Percentiles rank a stretch among this genome's conserved stretches.
Evolutionary conservation across 2,113 vertebrate species (phyloP).

Genomic region (Nycticebus coucang): DNA sequence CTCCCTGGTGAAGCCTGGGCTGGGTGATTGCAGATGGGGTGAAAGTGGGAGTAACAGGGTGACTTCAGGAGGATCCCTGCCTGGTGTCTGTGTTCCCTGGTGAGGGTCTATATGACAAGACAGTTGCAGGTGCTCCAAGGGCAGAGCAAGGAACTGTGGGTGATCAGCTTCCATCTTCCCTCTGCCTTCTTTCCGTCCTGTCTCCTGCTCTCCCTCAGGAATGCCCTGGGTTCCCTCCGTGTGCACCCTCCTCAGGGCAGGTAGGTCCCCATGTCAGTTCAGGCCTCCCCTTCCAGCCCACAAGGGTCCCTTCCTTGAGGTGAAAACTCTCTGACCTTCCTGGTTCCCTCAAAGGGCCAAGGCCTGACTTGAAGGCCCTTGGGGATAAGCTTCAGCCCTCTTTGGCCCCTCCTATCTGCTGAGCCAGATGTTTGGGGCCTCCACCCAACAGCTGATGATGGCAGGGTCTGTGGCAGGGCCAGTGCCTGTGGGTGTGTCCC

Average conservation of each 20-base stretch:
- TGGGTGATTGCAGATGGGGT: rapidly evolving
- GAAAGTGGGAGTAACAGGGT: rapidly evolving
- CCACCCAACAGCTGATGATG: constrained; percentile 44
- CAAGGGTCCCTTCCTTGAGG: not conserved
- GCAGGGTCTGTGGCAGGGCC: not conserved
- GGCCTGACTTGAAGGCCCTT: not conserved
- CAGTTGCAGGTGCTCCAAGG: not conserved
- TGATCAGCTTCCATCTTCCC: not conserved
- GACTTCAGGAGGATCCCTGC: too few relatives aligned
- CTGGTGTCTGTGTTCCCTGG: not conserved
- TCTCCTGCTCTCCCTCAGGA: not conserved
- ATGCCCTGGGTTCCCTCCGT: not conserved
- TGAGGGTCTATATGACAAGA: not conserved
- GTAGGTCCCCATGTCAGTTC: not conserved
- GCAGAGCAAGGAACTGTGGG: too few relatives aligned
- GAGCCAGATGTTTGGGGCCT: constrained; percentile 63
- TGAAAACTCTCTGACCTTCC: not conserved
- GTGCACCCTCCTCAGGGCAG: not conserved
- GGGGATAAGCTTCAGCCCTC: not conserved
- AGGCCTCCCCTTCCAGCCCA: not conserved
- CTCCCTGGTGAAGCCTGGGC: not conserved
- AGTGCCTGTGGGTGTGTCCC: constrained; percentile 42
- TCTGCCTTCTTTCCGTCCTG: not conserved
- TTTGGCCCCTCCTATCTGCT: constrained; percentile 55
- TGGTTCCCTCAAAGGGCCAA: not conserved